A percentile compares a stretch with the other conserved stretches of the same genome.
phyloP scores from a whole-genome alignment of 2,888 invertebrate genomes.

The Ptilodon capucinus region DNA sequence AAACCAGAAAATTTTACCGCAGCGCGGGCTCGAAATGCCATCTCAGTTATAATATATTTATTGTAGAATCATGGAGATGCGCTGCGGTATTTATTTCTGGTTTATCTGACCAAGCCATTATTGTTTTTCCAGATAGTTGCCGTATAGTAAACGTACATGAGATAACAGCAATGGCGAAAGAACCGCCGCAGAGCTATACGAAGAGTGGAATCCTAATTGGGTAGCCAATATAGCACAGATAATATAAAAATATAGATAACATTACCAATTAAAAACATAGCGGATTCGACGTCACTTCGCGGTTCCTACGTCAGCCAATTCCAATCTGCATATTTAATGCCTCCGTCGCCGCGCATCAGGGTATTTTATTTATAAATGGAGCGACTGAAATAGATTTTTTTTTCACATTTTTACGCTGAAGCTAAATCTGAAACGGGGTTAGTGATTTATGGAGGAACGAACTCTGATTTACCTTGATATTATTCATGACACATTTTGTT shows the following conservation, averaged over 20 bases:
- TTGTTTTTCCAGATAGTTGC: too few species aligned
- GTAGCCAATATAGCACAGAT: background rate
- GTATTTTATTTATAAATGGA: slow-evolving; percentile 29
- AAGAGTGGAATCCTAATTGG: too few species aligned
- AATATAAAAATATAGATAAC: background rate
- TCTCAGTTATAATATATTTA: too few species aligned
- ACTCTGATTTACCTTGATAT: background rate
- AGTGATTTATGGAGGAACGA: background rate
- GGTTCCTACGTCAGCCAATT: slow-evolving; percentile 29
- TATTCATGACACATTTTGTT: background rate
- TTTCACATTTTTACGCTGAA: background rate
- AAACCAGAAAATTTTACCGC: too few species aligned
- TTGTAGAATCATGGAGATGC: too few species aligned
- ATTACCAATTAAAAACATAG: slow-evolving; percentile 18
- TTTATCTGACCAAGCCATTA: too few species aligned
- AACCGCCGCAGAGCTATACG: too few species aligned
- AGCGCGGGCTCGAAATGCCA: too few species aligned
- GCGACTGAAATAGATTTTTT: slow-evolving; percentile 1
- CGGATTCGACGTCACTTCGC: slow-evolving; percentile 18
- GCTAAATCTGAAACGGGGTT: background rate
- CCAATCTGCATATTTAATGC: slow-evolving; percentile 39
- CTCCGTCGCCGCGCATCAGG: slow-evolving; percentile 23
- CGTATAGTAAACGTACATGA: too few species aligned
- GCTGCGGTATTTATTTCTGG: too few species aligned
- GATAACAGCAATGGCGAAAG: too few species aligned